A percentile compares a stretch with the other conserved stretches of the same genome.
Conservation (phyloP, 2,888 invertebrate genomes). For the Gnatocerus cornutus region DNA sequence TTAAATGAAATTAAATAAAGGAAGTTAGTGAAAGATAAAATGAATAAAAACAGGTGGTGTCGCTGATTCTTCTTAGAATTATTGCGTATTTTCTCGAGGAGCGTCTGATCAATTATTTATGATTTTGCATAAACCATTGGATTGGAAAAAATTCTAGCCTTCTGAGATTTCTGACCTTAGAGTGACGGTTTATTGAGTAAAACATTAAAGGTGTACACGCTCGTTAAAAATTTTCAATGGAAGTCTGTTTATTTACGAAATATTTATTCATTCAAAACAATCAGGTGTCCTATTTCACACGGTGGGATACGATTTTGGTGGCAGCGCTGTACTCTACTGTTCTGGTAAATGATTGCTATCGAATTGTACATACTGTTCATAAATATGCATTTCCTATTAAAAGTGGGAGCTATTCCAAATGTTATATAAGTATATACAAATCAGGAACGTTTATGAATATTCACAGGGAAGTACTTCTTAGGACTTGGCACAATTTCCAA, state of each 20-base stretch:
- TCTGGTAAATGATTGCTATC: slow-evolving; percentile 41
- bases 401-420: slow-evolving; percentile 19
- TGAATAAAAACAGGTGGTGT: neutral
- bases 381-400: slow-evolving; percentile 38
- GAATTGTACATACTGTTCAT: slow-evolving; percentile 21
- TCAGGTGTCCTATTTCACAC: slow-evolving; percentile 56
- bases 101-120: neutral
- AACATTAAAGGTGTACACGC: slow-evolving; percentile 12
- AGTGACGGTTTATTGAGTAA: slow-evolving; percentile 26
- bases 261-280: slow-evolving; percentile 53
- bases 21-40: neutral
- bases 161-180: slow-evolving; percentile 14
- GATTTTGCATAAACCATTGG: neutral
- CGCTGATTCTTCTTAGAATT: no score
- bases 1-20: neutral
- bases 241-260: slow-evolving; percentile 56
- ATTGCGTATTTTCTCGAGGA: no score
- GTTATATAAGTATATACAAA: slow-evolving; percentile 22
- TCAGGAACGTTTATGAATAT: slow-evolving; percentile 20
- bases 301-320: slow-evolving; percentile 48
- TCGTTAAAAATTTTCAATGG: slow-evolving; percentile 41
- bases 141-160: slow-evolving; percentile 9
- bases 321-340: slow-evolving; percentile 20
- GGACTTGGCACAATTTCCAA: neutral
- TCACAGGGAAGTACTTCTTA: slow-evolving; percentile 35